phyloP scores from a whole-genome alignment of 2,113 vertebrate species.

The Dicaeum eximium region DNA sequence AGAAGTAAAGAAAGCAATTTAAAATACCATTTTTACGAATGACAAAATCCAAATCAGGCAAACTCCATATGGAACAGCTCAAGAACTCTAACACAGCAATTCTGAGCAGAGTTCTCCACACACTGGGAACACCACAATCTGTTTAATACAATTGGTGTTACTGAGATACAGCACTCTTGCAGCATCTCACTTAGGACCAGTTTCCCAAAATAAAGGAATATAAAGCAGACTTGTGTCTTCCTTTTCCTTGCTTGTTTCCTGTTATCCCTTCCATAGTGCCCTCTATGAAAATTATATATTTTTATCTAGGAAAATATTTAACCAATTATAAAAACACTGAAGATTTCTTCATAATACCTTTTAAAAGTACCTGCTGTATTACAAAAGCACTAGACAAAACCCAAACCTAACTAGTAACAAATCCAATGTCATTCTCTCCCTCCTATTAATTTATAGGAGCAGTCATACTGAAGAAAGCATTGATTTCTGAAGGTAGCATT shows the following conservation, averaged over 20 bases:
- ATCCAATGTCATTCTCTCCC: background rate
- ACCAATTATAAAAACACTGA: background rate
- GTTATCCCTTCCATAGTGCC: background rate
- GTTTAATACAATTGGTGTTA: background rate
- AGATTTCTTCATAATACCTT: background rate
- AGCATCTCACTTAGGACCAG: background rate
- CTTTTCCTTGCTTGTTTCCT: background rate
- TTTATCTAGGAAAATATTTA: background rate
- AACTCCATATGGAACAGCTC: background rate
- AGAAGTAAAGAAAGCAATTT: constrained; percentile 46
- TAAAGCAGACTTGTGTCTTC: background rate
- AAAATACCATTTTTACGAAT: constrained; percentile 32
- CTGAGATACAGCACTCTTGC: background rate
- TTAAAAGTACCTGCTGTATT: background rate
- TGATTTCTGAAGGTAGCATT: background rate
- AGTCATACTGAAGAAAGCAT: background rate
- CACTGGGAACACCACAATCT: background rate
- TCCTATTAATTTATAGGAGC: background rate
- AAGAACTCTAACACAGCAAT: background rate
- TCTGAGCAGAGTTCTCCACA: background rate
- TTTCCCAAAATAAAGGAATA: background rate
- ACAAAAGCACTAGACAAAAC: background rate
- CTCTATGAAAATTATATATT: background rate
- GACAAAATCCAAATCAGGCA: constrained; percentile 36
- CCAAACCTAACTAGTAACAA: background rate